Evolutionary conservation across 2,888 invertebrate genomes (phyloP).

Genomic region (Blastobasis adustella): DNA sequence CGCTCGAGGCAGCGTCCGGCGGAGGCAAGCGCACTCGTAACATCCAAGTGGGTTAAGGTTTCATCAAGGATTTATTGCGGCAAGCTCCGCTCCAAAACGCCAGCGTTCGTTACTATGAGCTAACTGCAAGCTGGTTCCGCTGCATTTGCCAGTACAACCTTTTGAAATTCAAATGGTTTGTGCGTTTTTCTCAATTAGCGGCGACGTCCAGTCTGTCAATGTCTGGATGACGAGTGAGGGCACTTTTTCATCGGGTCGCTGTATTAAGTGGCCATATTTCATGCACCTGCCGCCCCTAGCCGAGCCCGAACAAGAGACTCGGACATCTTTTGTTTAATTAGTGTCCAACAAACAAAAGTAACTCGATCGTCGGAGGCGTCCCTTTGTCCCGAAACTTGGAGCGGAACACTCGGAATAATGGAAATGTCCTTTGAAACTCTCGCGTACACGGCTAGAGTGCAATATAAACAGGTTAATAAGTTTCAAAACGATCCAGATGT

Average conservation of each 20-base stretch:
- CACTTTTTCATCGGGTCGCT: conserved; percentile 24
- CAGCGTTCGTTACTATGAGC: conserved; percentile 65
- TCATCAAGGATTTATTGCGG: conserved; percentile 74
- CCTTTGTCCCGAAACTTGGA: conserved; percentile 49
- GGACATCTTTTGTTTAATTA: conserved; percentile 67
- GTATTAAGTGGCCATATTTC: conserved; percentile 30
- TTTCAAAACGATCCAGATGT: conserved; percentile 74
- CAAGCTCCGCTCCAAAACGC: conserved; percentile 73
- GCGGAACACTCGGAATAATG: conserved; percentile 50
- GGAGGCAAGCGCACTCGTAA: conserved; percentile 59
- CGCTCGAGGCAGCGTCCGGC: conserved; percentile 43
- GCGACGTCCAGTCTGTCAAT: conserved; percentile 48
- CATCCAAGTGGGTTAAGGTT: conserved; percentile 75
- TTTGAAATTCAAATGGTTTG: conserved; percentile 33
- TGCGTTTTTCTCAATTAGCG: conserved; percentile 34
- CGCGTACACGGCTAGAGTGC: conserved; percentile 30
- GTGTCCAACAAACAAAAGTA: conserved; percentile 62
- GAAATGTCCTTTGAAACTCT: conserved; percentile 54
- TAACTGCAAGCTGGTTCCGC: conserved; percentile 65
- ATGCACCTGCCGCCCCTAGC: conserved; percentile 46
- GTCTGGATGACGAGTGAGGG: conserved; percentile 31
- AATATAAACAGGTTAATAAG: conserved; percentile 70
- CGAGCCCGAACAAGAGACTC: conserved; percentile 35
- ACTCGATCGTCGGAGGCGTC: conserved; percentile 56
- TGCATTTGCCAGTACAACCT: conserved; percentile 58